Conservation (phyloP, 2,113 vertebrate species). For the Sylvilagus bachmani region DNA sequence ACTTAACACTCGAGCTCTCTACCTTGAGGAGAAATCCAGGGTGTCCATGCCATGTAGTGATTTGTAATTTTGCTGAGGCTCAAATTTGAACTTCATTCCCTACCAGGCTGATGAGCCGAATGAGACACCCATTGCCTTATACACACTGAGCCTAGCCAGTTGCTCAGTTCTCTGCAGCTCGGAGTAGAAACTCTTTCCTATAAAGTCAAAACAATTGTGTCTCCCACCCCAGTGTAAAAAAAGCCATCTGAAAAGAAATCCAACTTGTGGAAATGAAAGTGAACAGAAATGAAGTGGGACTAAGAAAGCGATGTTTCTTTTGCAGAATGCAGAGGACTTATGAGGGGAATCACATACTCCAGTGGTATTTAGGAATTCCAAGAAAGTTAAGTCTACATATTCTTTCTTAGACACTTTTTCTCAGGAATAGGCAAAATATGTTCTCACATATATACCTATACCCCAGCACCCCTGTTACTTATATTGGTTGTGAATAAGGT, state of each 20-base stretch:
- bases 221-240: background rate
- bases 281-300: background rate
- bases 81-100: slow-evolving; percentile 2
- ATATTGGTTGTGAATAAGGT: slow-evolving; percentile 32
- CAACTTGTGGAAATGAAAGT: background rate
- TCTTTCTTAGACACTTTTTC: slow-evolving; percentile 18
- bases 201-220: background rate
- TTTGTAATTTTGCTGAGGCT: slow-evolving; percentile 21
- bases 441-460: background rate
- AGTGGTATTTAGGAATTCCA: slow-evolving; percentile 14
- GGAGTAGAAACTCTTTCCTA: background rate
- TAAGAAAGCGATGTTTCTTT: slow-evolving; percentile 32
- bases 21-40: slow-evolving; percentile 38
- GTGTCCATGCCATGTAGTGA: background rate
- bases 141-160: background rate
- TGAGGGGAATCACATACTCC: slow-evolving; percentile 15
- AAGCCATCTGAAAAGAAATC: background rate
- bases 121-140: background rate
- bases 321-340: slow-evolving; percentile 19
- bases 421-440: background rate
- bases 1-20: background rate
- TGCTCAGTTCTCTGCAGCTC: background rate
- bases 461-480: background rate
- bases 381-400: background rate
- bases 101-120: background rate